Base-by-base conservation (phyloP, 2,888 invertebrate genomes). In the Eudasyphora cyanicolor region DNA sequence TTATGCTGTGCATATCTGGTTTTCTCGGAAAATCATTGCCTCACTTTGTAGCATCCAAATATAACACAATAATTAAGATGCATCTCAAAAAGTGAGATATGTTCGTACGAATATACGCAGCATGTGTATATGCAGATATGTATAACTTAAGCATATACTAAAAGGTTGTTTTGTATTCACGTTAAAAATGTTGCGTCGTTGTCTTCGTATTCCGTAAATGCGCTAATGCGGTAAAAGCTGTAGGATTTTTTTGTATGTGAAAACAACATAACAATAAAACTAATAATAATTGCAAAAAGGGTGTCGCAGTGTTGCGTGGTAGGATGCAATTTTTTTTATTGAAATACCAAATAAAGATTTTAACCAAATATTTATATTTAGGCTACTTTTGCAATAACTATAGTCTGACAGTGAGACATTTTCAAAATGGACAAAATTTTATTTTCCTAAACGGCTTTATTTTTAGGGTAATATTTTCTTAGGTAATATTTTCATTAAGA, bases 181-280 rank as follows among this genome's bases (percentile, higher is more conserved):
- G 45, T 45, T n/a, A n/a, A n/a, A 45, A 45, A 45, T 45, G 57
- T 57, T 27, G 57, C 57, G 24, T 7, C 27, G 24, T 14, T 57
- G 27, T 27, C 27, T 10, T 57, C 57, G 8, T 57, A 27, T 57
- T 24, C 57, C 14, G 21, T 19, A 54, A 54, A 54, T 54, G 54
- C 54, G 57, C 57, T 57, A 57, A 57, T 57, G 57, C 57, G 57
- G 57, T 57, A 57, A 57, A 57, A 27, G 27, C 57, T 57, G 57
- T 27, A 27, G n/a, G n/a, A n/a, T n/a, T n/a, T n/a, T n/a, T 7
- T 57, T 57, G 24, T 27, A 24, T 57, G 24, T 19, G 24, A 19
- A 54, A 38, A 12, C 7, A 38, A n/a, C 19, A 54, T 19, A 24
- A 57, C 57, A 57, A 57, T 27, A 57, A 57, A 57, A 24, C 27